These are phyloP conservation scores for Plectrocnemia conspersa DNA, from an alignment of 1,140 invertebrate genomes.

Conservation along the genomic window DNA sequence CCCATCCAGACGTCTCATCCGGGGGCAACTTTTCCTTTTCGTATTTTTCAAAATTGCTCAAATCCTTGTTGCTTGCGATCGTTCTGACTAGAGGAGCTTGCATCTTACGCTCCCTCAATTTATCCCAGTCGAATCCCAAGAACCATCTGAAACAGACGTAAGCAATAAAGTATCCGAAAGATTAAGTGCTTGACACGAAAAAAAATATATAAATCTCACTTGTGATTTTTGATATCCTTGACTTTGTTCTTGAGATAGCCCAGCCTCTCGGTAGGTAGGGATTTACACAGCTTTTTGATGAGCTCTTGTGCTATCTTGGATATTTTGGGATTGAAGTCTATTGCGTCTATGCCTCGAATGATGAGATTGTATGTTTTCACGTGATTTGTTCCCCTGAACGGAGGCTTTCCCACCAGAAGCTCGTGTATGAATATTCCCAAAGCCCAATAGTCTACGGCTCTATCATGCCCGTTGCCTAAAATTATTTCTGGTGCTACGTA, in stretches of 20 bases:
- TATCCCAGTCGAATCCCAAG: conserved; percentile 89
- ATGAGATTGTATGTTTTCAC: conserved; percentile 98
- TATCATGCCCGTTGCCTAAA: conserved; percentile 89
- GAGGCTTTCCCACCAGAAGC: conserved; percentile 87
- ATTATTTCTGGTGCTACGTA: conserved; percentile 93
- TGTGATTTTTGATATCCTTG: conserved; percentile 87
- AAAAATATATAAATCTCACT: too few relatives aligned
- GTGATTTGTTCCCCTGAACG: conserved; percentile 83
- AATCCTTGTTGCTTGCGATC: conserved; percentile 59
- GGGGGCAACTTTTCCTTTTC: conserved; percentile 59
- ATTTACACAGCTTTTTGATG: conserved; percentile 83
- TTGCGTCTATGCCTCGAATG: conserved; percentile 84
- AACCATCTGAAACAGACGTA: conserved; percentile 69
- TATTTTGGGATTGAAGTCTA: conserved; percentile 77
- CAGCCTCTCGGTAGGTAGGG: conserved; percentile 85
- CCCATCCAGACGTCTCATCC: conserved; percentile 68
- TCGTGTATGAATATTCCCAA: conserved; percentile 90
- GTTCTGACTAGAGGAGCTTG: conserved; percentile 70
- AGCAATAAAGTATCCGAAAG: too few relatives aligned
- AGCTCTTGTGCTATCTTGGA: conserved; percentile 74
- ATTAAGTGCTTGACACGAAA: too few relatives aligned
- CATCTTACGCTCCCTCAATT: conserved; percentile 64
- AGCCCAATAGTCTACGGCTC: conserved; percentile 92
- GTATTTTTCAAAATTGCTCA: conserved; percentile 65
- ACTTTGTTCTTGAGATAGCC: conserved; percentile 90